Percentiles rank a stretch among this genome's conserved stretches.
Evolutionary conservation across 2,797 vertebrate genomes (phyloP).

Genomic region (Coregonus sp.): DNA sequence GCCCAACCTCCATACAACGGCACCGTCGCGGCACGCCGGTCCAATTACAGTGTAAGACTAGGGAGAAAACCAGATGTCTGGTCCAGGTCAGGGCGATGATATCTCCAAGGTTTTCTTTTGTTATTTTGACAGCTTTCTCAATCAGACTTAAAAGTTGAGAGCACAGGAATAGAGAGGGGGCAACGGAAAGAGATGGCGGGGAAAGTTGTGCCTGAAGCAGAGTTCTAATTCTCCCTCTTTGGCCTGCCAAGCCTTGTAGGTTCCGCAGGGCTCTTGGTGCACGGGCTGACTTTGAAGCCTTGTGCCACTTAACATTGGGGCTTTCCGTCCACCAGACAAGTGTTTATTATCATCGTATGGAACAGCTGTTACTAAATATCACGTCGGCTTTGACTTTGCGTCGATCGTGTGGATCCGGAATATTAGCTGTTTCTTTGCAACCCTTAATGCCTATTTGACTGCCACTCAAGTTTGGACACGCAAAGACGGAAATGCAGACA

Average conservation of each 20-base stretch:
- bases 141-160: slow-evolving; percentile 45
- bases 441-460: slow-evolving; percentile 22
- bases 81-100: slow-evolving; percentile 44
- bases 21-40: slow-evolving; percentile 38
- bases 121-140: slow-evolving; percentile 62
- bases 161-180: slow-evolving; percentile 34
- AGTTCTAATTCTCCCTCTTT: slow-evolving; percentile 28
- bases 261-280: background rate
- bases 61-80: slow-evolving; percentile 69
- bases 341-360: slow-evolving; percentile 51
- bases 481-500: slow-evolving; percentile 38
- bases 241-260: slow-evolving; percentile 7
- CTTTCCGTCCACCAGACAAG: slow-evolving; percentile 46
- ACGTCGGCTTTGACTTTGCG: background rate
- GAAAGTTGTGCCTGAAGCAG: slow-evolving; percentile 10
- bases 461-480: slow-evolving; percentile 61
- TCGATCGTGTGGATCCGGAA: slow-evolving; percentile 30
- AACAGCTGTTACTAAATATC: slow-evolving; percentile 29
- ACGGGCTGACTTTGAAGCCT: slow-evolving; percentile 18
- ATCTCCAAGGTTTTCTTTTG: slow-evolving; percentile 38
- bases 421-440: slow-evolving; percentile 17
- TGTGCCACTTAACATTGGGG: slow-evolving; percentile 21
- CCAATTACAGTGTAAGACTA: slow-evolving; percentile 52
- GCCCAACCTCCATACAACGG: slow-evolving; percentile 10
- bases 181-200: slow-evolving; percentile 27